Conservation (phyloP, 1,140 invertebrate genomes). For the Ditylenchus dipsaci region DNA sequence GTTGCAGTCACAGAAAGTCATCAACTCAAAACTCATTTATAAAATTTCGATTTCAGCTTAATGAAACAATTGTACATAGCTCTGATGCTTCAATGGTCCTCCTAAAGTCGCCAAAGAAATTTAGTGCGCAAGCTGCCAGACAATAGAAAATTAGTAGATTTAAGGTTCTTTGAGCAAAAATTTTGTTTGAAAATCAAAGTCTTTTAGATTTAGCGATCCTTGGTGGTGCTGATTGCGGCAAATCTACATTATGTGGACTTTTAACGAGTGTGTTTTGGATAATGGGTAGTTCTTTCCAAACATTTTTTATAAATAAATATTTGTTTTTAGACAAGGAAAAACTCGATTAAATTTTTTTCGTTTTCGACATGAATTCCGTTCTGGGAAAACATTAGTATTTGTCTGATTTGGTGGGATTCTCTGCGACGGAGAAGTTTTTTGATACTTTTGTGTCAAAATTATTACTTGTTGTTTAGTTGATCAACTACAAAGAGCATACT, state of each 20-base stretch:
- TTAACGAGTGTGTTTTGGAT: slow-evolving; percentile 86
- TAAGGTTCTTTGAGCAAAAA: too few relatives aligned
- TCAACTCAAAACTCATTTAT: neutral
- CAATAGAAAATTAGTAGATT: slow-evolving; percentile 71
- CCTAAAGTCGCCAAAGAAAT: slow-evolving; percentile 72
- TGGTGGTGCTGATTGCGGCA: slow-evolving; percentile 44
- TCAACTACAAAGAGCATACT: slow-evolving; percentile 84
- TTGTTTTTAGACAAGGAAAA: slow-evolving; percentile 66
- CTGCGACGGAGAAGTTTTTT: slow-evolving; percentile 57
- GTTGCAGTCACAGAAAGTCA: neutral
- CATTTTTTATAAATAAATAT: neutral
- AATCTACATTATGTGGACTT: slow-evolving; percentile 68
- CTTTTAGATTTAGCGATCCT: slow-evolving; percentile 35
- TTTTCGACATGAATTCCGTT: slow-evolving; percentile 91
- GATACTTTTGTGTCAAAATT: neutral
- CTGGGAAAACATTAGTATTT: slow-evolving; percentile 89
- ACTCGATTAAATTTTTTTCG: slow-evolving; percentile 90
- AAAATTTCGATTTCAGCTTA: slow-evolving; percentile 17
- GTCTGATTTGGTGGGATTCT: slow-evolving; percentile 88
- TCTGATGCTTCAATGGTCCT: slow-evolving; percentile 12
- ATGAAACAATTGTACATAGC: slow-evolving; percentile 5
- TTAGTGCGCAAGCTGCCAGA: slow-evolving; percentile 84
- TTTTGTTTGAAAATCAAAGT: too few relatives aligned
- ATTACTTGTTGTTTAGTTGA: slow-evolving; percentile 58
- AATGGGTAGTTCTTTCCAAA: slow-evolving; percentile 68